phyloP scores from a whole-genome alignment of 2,113 vertebrate species.

The Platichthys stellatus region DNA sequence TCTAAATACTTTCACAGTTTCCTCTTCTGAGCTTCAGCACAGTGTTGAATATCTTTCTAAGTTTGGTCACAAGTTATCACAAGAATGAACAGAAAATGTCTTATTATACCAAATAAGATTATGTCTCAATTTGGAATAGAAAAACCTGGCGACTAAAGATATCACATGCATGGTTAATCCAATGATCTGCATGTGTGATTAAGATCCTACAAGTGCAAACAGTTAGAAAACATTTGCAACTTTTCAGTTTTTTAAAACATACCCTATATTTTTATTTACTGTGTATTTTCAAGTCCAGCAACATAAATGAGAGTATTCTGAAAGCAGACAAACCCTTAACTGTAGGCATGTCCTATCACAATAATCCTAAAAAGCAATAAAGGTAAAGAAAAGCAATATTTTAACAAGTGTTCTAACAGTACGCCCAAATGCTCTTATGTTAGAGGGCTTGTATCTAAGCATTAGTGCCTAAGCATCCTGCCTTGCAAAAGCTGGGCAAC shows the following conservation, averaged over 20 bases:
- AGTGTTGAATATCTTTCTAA: constrained; percentile 18
- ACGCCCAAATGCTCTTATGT: not conserved
- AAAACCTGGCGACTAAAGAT: constrained; percentile 15
- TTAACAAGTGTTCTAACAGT: not conserved
- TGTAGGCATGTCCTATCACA: not conserved
- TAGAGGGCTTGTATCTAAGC: constrained; percentile 6
- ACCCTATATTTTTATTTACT: not conserved
- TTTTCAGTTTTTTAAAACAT: not conserved
- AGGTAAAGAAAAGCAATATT: not conserved
- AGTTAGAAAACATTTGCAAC: not conserved
- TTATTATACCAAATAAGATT: constrained; percentile 58
- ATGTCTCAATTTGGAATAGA: constrained; percentile 12
- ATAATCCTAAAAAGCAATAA: constrained; percentile 6
- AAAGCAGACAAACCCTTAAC: not conserved
- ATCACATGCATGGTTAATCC: constrained; percentile 23
- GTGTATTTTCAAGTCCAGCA: not conserved
- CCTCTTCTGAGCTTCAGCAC: constrained; percentile 9
- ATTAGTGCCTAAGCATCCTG: constrained; percentile 40
- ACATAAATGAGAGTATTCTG: too few species aligned
- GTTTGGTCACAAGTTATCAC: constrained; percentile 46
- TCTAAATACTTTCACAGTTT: constrained; percentile 21
- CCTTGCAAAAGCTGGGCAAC: constrained; percentile 55
- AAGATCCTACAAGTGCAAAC: constrained; percentile 1
- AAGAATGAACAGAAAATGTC: constrained; percentile 16
- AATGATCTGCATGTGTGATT: constrained; percentile 30